A percentile compares a stretch with the other conserved stretches of the same genome.
Conservation (phyloP, 2,797 vertebrate genomes). For the Chloroceryle amazona region DNA sequence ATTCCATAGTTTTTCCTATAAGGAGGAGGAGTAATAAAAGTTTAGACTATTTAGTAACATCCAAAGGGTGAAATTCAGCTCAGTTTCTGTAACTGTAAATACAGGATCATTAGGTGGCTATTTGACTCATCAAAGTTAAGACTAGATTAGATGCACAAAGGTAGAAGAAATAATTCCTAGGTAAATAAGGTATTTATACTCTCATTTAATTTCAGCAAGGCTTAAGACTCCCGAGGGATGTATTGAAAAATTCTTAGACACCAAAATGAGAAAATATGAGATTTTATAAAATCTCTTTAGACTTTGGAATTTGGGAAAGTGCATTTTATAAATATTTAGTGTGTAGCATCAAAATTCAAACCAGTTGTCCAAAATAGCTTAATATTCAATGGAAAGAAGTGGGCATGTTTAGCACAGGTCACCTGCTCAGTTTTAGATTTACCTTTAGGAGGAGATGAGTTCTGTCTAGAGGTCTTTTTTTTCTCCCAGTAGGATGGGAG, state of each 20-base stretch:
- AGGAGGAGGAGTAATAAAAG: neutral
- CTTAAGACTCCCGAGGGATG: neutral
- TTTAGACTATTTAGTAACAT: neutral
- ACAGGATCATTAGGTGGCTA: neutral
- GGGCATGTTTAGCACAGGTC: neutral
- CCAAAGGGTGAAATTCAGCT: neutral
- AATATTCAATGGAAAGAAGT: neutral
- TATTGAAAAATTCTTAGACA: neutral
- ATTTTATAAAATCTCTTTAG: neutral
- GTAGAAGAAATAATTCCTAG: neutral
- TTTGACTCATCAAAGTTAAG: neutral
- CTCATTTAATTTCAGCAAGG: neutral
- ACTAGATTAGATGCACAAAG: neutral
- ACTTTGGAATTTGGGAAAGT: neutral
- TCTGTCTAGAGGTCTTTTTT: neutral
- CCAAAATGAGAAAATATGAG: neutral
- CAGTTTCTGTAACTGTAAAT: neutral
- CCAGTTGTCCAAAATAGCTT: neutral
- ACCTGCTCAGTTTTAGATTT: neutral
- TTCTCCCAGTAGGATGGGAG: neutral
- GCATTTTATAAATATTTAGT: neutral
- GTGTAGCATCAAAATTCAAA: neutral
- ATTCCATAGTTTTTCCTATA: neutral
- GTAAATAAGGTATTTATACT: neutral
- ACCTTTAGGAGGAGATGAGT: neutral